These are phyloP conservation scores for Stegostoma tigrinum DNA, from an alignment of 2,113 vertebrate species.

Conservation along the genomic window DNA sequence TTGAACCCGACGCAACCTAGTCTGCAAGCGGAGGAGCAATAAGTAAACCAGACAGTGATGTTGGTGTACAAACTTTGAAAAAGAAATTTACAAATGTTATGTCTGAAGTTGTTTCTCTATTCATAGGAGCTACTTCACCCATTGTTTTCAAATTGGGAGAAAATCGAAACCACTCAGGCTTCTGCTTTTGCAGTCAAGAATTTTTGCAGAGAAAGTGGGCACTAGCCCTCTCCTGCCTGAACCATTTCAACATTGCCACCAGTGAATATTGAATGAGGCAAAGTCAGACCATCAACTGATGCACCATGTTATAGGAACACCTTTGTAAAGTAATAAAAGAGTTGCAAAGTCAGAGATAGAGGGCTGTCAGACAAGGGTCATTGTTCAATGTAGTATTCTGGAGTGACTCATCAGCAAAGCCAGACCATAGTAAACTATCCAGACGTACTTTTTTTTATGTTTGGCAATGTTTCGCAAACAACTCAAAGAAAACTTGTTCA, in stretches of 20 bases:
- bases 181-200: background rate
- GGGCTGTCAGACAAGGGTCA: background rate
- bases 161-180: background rate
- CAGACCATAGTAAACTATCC: background rate
- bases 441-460: background rate
- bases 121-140: background rate
- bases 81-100: background rate
- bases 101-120: background rate
- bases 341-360: background rate
- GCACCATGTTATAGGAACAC: background rate
- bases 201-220: background rate
- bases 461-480: background rate
- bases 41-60: background rate
- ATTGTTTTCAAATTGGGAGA: background rate
- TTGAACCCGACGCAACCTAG: background rate
- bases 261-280: background rate
- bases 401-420: background rate
- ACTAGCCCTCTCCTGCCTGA: background rate
- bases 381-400: background rate
- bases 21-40: background rate
- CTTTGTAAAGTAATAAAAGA: background rate
- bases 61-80: background rate
- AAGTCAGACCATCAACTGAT: background rate
- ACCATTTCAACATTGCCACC: background rate
- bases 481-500: background rate